Percentiles rank a stretch among this genome's conserved stretches.
These are phyloP conservation scores for Cebus imitator DNA, from an alignment of 2,113 vertebrate genomes.

Conservation along the genomic window DNA sequence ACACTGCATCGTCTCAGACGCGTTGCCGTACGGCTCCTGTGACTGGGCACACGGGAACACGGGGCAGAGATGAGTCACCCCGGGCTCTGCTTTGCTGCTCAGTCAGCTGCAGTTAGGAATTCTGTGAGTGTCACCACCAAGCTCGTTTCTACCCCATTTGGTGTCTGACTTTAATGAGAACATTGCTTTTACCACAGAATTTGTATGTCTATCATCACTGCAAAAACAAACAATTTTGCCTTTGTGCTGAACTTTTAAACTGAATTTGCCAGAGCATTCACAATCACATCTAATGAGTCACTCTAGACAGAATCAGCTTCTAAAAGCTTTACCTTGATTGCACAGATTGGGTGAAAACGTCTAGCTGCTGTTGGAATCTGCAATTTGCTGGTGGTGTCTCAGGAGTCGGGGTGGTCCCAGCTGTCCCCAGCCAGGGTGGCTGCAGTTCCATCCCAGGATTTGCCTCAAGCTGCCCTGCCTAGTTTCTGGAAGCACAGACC, in stretches of 20 bases:
- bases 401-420: fast-evolving
- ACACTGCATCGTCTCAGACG: fast-evolving
- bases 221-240: background rate
- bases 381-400: fast-evolving
- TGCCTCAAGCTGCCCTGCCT: background rate
- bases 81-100: background rate
- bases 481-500: background rate
- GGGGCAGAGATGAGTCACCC: fast-evolving
- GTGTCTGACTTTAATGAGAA: too few species aligned
- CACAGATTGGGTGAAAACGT: fast-evolving
- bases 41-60: background rate
- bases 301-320: fast-evolving
- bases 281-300: fast-evolving
- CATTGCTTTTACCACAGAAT: fast-evolving
- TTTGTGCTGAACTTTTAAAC: background rate
- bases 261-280: fast-evolving
- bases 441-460: background rate
- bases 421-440: background rate
- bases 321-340: fast-evolving
- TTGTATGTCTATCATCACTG: fast-evolving
- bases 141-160: fast-evolving
- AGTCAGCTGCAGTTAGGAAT: fast-evolving
- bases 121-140: fast-evolving
- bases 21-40: fast-evolving
- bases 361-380: too few species aligned